These are phyloP conservation scores for Pangasius mekongensis DNA, from an alignment of 2,797 vertebrate species.

Conservation along the genomic window DNA sequence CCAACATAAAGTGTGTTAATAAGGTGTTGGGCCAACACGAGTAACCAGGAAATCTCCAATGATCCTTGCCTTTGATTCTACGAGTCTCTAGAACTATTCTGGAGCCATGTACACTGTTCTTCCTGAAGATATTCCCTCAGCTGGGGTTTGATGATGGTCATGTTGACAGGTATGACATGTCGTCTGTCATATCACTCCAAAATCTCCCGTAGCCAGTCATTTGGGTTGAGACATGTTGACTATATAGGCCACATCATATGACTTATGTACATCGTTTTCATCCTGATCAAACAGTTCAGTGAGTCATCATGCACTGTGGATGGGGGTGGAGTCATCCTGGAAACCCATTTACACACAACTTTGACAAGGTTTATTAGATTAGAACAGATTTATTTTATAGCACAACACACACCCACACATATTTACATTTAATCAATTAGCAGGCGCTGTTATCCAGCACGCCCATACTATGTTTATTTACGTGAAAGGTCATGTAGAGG, in stretches of 20 bases:
- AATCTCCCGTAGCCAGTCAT: background rate
- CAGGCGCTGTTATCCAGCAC: background rate
- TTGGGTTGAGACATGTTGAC: background rate
- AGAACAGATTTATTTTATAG: background rate
- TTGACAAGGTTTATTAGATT: background rate
- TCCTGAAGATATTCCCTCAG: background rate
- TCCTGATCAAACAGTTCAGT: background rate
- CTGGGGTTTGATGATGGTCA: background rate
- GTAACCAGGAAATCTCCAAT: background rate
- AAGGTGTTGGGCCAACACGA: background rate
- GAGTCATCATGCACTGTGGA: too few relatives aligned
- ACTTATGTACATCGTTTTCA: background rate
- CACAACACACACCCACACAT: background rate
- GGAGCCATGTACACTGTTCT: background rate
- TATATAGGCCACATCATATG: background rate
- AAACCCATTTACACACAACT: background rate
- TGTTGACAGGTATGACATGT: background rate
- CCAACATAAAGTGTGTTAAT: background rate
- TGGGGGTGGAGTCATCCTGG: too few relatives aligned
- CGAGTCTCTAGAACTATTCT: background rate
- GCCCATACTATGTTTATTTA: background rate
- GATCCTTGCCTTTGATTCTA: background rate
- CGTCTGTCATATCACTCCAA: background rate
- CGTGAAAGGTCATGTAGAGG: background rate
- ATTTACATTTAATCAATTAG: background rate